Base-by-base conservation (phyloP, 2,797 vertebrate species). In the Chrysocyon brachyurus region DNA sequence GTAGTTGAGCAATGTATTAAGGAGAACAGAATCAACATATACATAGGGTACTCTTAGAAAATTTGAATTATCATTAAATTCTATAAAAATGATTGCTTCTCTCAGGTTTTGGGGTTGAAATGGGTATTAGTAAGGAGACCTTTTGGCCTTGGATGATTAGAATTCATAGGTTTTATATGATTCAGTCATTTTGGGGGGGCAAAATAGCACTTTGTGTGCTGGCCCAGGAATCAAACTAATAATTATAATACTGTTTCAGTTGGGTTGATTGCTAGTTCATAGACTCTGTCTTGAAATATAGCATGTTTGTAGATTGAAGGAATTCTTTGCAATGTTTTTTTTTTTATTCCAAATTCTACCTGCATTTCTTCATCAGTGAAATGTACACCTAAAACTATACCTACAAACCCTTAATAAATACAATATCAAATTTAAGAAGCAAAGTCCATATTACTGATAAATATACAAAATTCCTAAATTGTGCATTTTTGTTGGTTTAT, bases 101-200 rank as follows among this genome's bases (percentile, higher is more conserved):
- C 1, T 91, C 28, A 89, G n/a, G 46, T 52, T 88, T 91, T 36
- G 1, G 7, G 4, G 33, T 82, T 86, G 26, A 92, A 22, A 86
- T 28, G 10, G 49, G 26, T 57, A 94, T 61, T 64, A 46, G 1
- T 28, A 95, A 54, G 90, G 26, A 85, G n/a, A 57, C 61, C 28
- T 46, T 78, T 64, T 92, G 59, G 11, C 68, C n/a, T 85, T 94
- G 28, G 52, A 72, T 92, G n/a, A 81, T 85, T 91, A 82, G 7
- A 88, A 84, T 95, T 92, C 61, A 87, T 56, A 82, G 14, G 89
- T 83, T 90, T 91, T 66, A 83, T 77, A 31, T 61, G 24, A 79
- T 83, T 82, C 16, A 36, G 28, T 90, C 75, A 93, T 31, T 61
- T 64, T 68, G 26, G 56, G 17, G 31, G 63, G n/a, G n/a, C 61